phyloP scores from a whole-genome alignment of 2,888 invertebrate species.

The Nezara viridula region DNA sequence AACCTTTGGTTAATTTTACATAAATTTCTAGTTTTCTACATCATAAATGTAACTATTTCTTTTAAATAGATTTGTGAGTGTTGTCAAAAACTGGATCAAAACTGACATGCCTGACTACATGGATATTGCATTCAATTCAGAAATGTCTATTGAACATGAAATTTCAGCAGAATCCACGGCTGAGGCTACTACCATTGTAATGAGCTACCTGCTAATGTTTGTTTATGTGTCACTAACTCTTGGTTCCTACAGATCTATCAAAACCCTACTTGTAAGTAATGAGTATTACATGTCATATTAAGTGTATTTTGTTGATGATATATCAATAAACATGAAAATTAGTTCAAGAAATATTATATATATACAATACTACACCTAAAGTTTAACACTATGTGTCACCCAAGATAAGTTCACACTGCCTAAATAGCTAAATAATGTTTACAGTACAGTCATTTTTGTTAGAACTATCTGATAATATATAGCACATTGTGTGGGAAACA shows the following conservation, averaged over 20 bases:
- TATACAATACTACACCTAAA: no score
- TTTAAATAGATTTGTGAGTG: slow-evolving; percentile 74
- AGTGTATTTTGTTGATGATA: neutral
- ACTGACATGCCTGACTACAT: slow-evolving; percentile 74
- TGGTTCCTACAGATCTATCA: slow-evolving; percentile 79
- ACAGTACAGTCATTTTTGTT: no score
- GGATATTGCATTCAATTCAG: slow-evolving; percentile 81
- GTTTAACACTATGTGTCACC: no score
- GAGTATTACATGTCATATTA: neutral
- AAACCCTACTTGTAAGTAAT: slow-evolving; percentile 72
- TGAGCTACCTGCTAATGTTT: slow-evolving; percentile 95
- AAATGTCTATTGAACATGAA: slow-evolving; percentile 93
- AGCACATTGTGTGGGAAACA: no score
- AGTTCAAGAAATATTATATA: no score
- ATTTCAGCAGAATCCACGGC: slow-evolving; percentile 87
- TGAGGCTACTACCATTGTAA: slow-evolving; percentile 85
- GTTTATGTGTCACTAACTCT: slow-evolving; percentile 88
- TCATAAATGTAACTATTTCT: slow-evolving; percentile 55
- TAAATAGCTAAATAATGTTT: no score
- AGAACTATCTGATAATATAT: no score
- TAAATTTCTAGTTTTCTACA: no score
- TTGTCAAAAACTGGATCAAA: slow-evolving; percentile 75
- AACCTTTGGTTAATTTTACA: no score
- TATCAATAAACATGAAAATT: no score
- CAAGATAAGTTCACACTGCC: no score